These are phyloP conservation scores for Cerastis rubricosa DNA, from an alignment of 2,888 invertebrate genomes.

Conservation along the genomic window DNA sequence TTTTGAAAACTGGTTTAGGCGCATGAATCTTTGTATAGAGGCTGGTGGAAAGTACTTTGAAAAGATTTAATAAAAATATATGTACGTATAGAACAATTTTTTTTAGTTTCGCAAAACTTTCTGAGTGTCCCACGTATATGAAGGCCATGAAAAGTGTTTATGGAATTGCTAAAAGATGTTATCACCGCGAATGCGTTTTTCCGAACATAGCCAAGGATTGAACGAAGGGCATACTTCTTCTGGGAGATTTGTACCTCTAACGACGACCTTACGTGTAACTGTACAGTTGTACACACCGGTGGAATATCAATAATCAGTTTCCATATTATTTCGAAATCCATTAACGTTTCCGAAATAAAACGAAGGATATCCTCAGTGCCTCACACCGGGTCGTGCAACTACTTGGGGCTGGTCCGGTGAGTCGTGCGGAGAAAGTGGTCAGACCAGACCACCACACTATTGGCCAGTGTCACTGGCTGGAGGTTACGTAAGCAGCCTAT, in stretches of 20 bases:
- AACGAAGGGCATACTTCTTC: background rate
- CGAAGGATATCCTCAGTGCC: conserved; percentile 26
- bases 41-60: too few species aligned
- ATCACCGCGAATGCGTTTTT: background rate
- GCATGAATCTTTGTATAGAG: too few species aligned
- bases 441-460: background rate
- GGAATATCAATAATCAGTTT: background rate
- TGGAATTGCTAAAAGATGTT: background rate
- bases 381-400: conserved; percentile 1
- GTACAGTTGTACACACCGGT: background rate
- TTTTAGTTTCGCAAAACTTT: too few species aligned
- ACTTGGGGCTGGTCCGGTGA: conserved; percentile 11
- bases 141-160: background rate
- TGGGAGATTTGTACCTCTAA: background rate
- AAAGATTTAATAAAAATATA: too few species aligned
- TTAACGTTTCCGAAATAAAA: conserved; percentile 37
- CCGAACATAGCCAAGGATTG: background rate
- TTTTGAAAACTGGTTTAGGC: too few species aligned
- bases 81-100: too few species aligned
- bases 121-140: too few species aligned
- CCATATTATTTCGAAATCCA: conserved; percentile 16
- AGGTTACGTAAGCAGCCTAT: conserved; percentile 41
- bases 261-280: background rate
- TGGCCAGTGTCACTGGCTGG: conserved; percentile 30
- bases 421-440: conserved; percentile 49